Evolutionary conservation across 2,888 invertebrate species (phyloP), one percentile per base, ranked within the genome.

Genomic region (Andrena haemorrhoa): DNA sequence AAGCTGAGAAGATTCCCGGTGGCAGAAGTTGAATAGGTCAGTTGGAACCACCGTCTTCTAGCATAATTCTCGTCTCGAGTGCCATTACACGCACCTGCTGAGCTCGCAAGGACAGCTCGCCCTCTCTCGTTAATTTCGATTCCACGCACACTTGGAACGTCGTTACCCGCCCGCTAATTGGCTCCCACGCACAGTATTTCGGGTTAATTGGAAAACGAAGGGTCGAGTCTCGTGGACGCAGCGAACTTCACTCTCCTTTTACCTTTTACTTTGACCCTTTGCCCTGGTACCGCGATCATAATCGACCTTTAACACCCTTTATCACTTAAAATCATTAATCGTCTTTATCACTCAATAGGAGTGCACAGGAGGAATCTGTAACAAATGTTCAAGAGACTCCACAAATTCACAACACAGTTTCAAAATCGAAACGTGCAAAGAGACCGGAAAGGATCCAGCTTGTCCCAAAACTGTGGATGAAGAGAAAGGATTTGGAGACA

Each of bases 61-160:
- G 23, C 56, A 26, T 56, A 56, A 56, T 56, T 56, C 56, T 23
- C 56, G 23, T 10, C 56, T 56, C 56, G 56, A 56, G 56, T 56
- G 23, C 56, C 56, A 33, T 75, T 71, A 64, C 20, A n/a, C 56
- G 66, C 51, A 60, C 51, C 58, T 69, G 49, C 56, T 63, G 41
- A 5, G 31, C 51, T 81, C 41, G 41, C 33, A 61, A 61, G 60
- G 60, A 61, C n/a, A 51, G 16, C 63, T 75, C 71, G 33, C 23
- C 72, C 74, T 79, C 85, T 83, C 84, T 85, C 83, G 87, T 86
- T 88, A 85, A 85, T 86, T 86, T 86, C 78, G 83, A 86, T 85
- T 85, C 84, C 20, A 20, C 58, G 35, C 70, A 23, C 53, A 64
- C 63, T 26, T 26, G 23, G 64, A 56, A 61, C 63, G 51, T 70